A percentile compares a stretch with the other conserved stretches of the same genome.
Evolutionary conservation across 2,113 vertebrate species (phyloP).

Genomic region (Paratilapia polleni): DNA sequence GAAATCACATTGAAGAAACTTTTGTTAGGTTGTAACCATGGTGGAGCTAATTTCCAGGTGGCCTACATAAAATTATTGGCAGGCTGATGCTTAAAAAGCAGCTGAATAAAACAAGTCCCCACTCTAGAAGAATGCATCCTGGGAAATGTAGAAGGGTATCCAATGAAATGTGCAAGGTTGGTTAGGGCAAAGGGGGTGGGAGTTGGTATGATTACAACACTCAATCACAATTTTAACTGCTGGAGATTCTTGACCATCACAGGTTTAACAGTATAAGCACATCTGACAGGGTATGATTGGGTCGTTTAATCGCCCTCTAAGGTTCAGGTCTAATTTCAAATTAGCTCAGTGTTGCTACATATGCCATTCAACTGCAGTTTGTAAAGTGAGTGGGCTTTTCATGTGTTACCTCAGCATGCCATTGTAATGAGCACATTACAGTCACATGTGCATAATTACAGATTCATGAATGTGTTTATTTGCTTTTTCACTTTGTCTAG

Average conservation of each 20-base stretch:
- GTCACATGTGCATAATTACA: neutral
- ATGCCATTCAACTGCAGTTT: constrained; percentile 1
- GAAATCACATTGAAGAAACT: constrained; percentile 1
- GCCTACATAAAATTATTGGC: constrained; percentile 52
- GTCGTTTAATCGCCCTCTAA: constrained; percentile 28
- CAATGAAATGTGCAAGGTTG: constrained; percentile 24
- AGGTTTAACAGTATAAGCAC: constrained; percentile 13
- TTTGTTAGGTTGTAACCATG: neutral
- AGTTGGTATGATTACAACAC: constrained; percentile 19
- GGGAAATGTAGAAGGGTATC: constrained; percentile 44
- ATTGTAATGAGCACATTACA: neutral
- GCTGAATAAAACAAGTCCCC: constrained; percentile 20
- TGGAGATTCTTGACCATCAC: constrained; percentile 10
- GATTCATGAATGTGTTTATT: neutral
- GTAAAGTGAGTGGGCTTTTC: neutral
- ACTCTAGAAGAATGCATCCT: constrained; percentile 4
- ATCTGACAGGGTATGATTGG: constrained; percentile 1
- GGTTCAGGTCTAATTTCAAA: constrained; percentile 4
- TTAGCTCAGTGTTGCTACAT: neutral
- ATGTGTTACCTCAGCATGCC: neutral
- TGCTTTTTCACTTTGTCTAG: neutral
- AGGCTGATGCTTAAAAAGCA: constrained; percentile 1
- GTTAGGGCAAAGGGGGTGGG: neutral
- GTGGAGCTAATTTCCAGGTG: constrained; percentile 52
- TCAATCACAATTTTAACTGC: constrained; percentile 29